Conservation (phyloP, 2,113 vertebrate genomes). For the Ovis aries region ARS-UI_Ramb_v3.0 NC_056071.1:34116001-34116500, state of each 20-base stretch:
- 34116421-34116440: constrained; percentile 69
- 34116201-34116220: constrained; percentile 14
- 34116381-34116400: constrained; percentile 76
- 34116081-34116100: not conserved
- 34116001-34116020: not conserved
- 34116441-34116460: constrained; percentile 65
- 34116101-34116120: not conserved
- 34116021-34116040: not conserved
- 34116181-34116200: not conserved
- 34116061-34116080: not conserved
- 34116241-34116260: constrained; percentile 66
- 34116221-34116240: constrained; percentile 24
- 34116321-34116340: constrained; percentile 59
- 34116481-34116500: constrained; percentile 48
- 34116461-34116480: constrained; percentile 62
- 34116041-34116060: not conserved
- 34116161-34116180: not conserved
- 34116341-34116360: constrained; percentile 55
- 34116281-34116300: constrained; percentile 47
- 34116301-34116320: constrained; percentile 51
- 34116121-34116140: not conserved
- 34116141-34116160: not conserved
- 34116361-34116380: constrained; percentile 70
- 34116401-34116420: constrained; percentile 71
- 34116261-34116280: constrained; percentile 64